Base-by-base conservation (phyloP, 2,113 vertebrate species). In the Nothoprocta perdicaria region DNA sequence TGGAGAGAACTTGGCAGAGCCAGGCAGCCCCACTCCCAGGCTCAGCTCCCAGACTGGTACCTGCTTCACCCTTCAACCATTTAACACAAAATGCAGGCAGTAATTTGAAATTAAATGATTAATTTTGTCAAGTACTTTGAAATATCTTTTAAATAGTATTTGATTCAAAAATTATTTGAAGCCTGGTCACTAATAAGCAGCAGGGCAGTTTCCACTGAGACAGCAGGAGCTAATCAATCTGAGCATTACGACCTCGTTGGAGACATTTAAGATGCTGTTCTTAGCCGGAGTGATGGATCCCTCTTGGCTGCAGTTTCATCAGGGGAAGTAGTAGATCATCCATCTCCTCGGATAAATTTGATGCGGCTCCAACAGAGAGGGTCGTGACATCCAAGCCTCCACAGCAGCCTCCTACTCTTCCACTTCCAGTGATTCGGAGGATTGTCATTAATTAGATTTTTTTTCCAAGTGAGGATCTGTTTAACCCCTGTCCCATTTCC, bases 131-230 rank as follows among this genome's bases (percentile, higher is more conserved):
- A 90, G 40, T 22, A 90, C 88, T 96, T 84, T 86, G 83, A 86
- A 95, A 94, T 86, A 65, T 88, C 80, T 74, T 68, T 86, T 90
- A 84, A 95, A 86, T 77, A 86, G 83, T 93, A 75, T 84, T 93
- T 94, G 83, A 95, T 90, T 93, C 80, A 72, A 73, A 93, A 94
- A 81, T 72, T 94, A 88, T 90, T 92, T 95, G 80, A 95, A 84
- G 80, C 87, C 93, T 88, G 85, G 85, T 88, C 3, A 33, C 85
- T 95, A 88, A 94, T 76, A 93, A 90, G 94, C 95, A 76, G 92
- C 93, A 86, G 92, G 93, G 86, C 80, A 93, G 88, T 94, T 95
- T 96, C 92, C 80, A 79, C 88, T 92, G 94, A 94, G 80, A 86
- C 88, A 48, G 93, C 95, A 88, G 40, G 90, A 74, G 66, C 88